Percentiles rank a stretch among this genome's conserved stretches.
Conservation (phyloP, 2,888 invertebrate species). For the Drosophila subsilvestris region DNA sequence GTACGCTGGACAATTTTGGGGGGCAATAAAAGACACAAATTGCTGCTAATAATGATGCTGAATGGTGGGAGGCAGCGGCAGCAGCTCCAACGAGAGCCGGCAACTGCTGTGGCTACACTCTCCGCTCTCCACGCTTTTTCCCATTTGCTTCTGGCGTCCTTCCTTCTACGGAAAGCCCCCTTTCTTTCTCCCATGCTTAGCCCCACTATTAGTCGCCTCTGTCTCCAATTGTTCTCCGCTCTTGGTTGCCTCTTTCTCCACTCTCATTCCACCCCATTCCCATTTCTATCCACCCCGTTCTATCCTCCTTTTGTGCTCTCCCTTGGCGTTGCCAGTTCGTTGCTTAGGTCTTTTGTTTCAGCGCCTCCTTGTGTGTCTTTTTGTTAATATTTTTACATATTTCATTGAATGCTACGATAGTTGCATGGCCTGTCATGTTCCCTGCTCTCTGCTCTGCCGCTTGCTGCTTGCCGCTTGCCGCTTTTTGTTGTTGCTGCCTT, state of each 20-base stretch:
- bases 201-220: conserved; percentile 33
- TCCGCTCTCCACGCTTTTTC: background rate
- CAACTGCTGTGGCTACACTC: too few species aligned
- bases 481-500: conserved; percentile 11
- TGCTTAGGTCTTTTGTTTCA: conserved; percentile 74
- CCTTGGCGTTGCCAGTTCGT: conserved; percentile 51
- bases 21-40: conserved; percentile 74
- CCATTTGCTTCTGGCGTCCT: background rate
- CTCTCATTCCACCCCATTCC: background rate
- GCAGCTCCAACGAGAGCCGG: background rate
- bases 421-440: conserved; percentile 77
- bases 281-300: too few species aligned
- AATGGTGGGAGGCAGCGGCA: conserved; percentile 19
- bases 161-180: background rate
- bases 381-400: conserved; percentile 75
- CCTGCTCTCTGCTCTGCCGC: conserved; percentile 70
- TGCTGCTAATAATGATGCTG: conserved; percentile 73
- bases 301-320: background rate
- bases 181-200: background rate
- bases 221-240: background rate
- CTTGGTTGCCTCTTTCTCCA: background rate
- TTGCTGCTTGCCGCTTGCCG: conserved; percentile 62
- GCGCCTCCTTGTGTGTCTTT: conserved; percentile 50
- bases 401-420: conserved; percentile 59
- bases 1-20: conserved; percentile 73